These are phyloP conservation scores for Aporrectodea caliginosa DNA, from an alignment of 1,140 invertebrate genomes.

Conservation along the genomic window DNA sequence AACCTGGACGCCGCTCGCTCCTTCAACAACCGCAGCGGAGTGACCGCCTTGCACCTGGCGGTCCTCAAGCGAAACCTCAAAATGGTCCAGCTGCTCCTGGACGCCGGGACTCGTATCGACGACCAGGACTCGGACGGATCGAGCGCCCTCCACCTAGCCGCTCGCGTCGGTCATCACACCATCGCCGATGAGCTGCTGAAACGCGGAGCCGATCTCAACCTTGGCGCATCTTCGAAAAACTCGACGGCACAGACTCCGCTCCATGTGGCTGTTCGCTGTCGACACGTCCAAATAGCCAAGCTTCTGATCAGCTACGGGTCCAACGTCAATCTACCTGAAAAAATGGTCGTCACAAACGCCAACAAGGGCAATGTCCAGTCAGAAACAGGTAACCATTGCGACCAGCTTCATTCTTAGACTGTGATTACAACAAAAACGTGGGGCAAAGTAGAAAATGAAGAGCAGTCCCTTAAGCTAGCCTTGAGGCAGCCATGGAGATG, in stretches of 20 bases:
- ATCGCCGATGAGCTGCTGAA: constrained; percentile 52
- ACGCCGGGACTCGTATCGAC: background rate
- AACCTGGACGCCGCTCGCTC: constrained; percentile 55
- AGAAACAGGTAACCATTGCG: too few species aligned
- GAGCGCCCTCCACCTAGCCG: constrained; percentile 25
- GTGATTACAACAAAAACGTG: too few species aligned
- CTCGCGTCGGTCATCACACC: constrained; percentile 10
- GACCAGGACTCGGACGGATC: constrained; percentile 18
- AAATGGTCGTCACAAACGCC: background rate
- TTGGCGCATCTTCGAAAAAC: background rate
- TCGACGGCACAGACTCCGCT: background rate
- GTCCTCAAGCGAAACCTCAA: constrained; percentile 47
- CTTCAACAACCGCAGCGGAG: constrained; percentile 19
- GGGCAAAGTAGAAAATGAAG: too few species aligned
- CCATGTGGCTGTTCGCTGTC: background rate
- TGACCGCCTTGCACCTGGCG: constrained; percentile 61
- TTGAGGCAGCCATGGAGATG: too few species aligned
- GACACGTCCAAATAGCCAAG: background rate
- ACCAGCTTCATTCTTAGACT: too few species aligned
- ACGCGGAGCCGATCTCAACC: constrained; percentile 87
- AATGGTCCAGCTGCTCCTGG: constrained; percentile 50
- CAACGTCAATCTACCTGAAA: background rate
- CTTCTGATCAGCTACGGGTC: background rate
- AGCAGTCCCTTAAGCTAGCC: too few species aligned
- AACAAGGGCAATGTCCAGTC: too few species aligned